Base-by-base conservation (phyloP, 2,113 vertebrate genomes). In the Hipposideros armiger region DNA sequence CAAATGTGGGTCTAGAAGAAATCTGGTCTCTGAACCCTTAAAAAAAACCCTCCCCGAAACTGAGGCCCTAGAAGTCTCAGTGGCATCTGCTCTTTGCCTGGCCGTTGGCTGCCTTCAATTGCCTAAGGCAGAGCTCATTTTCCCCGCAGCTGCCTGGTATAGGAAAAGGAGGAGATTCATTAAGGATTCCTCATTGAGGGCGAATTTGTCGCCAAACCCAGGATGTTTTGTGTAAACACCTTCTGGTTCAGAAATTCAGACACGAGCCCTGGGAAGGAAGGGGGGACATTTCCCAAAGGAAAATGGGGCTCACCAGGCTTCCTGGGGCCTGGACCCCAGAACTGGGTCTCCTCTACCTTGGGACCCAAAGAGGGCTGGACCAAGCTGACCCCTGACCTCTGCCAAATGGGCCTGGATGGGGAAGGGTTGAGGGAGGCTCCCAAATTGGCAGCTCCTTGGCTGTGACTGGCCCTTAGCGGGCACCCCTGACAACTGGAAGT, bases 171-270 rank as follows among this genome's bases (percentile, higher is more conserved):
- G 58, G 84, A 92, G 77, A 81, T 78, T 97, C 96, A 93, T 98
- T 94, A 97, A 95, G 87, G 76, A 97, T 97, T 98, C 95, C 86
- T 97, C 86, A 95, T 24, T 30, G 91, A 97, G 94, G 97, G 95
- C 93, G 95, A 97, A 97, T 96, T 95, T 97, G 94, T 97, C 32
- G 8, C 94, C 97, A 97, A 97, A 96, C 78, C 86, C 80, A 73
- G 95, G 95, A 84, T 98, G 95, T 97, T 98, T 97, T 97, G 90
- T 96, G 84, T 97, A 97, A 97, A 96, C 87, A 97, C 91, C 96
- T 96, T 97, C 95, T 97, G 97, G 96, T 95, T 97, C 86, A 95
- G 90, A 97, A 96, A 96, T 2, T 20, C 83, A 96, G 84, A 28
- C 85, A 92, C 66, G 78, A 77, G 80, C 89, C 95, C 60, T 77